Base-by-base conservation (phyloP, 2,797 vertebrate species). In the Crocidura indochinensis region DNA sequence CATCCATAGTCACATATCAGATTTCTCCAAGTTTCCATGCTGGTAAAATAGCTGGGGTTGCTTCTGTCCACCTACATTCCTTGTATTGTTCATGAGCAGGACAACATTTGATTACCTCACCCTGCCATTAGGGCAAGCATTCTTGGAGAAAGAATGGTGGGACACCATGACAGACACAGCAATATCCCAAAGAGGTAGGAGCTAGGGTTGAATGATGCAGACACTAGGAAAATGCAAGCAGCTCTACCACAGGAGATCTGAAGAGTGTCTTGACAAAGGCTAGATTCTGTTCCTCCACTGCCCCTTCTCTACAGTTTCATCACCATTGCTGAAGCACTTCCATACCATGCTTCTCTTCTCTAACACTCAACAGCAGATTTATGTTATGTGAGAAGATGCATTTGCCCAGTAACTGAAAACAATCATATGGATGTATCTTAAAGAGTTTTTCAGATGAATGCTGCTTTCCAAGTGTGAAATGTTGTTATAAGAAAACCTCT, bases 361-460 rank as follows among this genome's bases (percentile, higher is more conserved):
- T 53, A 79, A 77, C 46, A 44, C 51, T 92, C 83, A 90, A 65
- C 47, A 82, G 53, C 17, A 76, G 87, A 64, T 71, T 82, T 92
- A 62, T 11, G 20, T 24, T 86, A 44, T 76, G 79, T 96, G 83
- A 53, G 83, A 92, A 82, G 87, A 88, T 19, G 47, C 90, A 84
- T 94, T 94, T 86, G 90, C 72, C 81, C 75, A 86, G 67, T 67
- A 91, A 82, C 79, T 85, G 60, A 93, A 95, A 94, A 88, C 71
- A 94, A 76, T 87, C 87, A 85, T 67, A 79, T 77, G 60, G 79
- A 82, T 93, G 60, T 26, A 89, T 80, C 89, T 93, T 77, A 73
- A 82, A 90, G 75, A 93, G 74, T 82, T 77, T 84, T 96, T 88
- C 75, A 85, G 85, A 94, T 87, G 81, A 92, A 93, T 91, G n/a